These are phyloP conservation scores for Cacatua alba DNA, from an alignment of 2,113 vertebrate genomes.

Conservation along the genomic window DNA sequence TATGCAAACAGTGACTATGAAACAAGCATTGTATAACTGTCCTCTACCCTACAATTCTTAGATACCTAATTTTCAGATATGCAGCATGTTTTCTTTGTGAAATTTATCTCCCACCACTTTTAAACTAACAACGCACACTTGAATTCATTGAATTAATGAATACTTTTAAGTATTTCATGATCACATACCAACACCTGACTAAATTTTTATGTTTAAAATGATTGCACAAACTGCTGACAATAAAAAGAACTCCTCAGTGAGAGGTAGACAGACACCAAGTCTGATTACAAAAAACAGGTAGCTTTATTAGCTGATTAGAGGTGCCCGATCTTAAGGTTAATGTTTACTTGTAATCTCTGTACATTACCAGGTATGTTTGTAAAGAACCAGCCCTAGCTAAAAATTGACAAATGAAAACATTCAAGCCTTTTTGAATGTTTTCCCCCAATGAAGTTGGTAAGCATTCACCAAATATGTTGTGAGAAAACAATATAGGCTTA, in stretches of 20 bases:
- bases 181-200: background rate
- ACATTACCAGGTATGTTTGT: background rate
- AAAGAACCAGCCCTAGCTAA: background rate
- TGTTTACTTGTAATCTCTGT: background rate
- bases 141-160: background rate
- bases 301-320: background rate
- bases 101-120: background rate
- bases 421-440: background rate
- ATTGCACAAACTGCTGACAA: background rate
- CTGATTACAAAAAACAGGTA: background rate
- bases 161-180: background rate
- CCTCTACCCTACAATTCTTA: background rate
- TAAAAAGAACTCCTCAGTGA: background rate
- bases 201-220: background rate
- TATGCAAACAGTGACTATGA: background rate
- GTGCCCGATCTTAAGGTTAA: background rate
- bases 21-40: background rate
- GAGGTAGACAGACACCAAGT: background rate
- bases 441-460: background rate
- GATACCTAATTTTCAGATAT: background rate
- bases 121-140: background rate
- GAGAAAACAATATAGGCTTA: slow-evolving; percentile 47
- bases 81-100: background rate
- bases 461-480: background rate
- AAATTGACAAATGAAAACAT: background rate